phyloP scores from a whole-genome alignment of 2,888 invertebrate species.

The Pharmacophagus antenor region DNA sequence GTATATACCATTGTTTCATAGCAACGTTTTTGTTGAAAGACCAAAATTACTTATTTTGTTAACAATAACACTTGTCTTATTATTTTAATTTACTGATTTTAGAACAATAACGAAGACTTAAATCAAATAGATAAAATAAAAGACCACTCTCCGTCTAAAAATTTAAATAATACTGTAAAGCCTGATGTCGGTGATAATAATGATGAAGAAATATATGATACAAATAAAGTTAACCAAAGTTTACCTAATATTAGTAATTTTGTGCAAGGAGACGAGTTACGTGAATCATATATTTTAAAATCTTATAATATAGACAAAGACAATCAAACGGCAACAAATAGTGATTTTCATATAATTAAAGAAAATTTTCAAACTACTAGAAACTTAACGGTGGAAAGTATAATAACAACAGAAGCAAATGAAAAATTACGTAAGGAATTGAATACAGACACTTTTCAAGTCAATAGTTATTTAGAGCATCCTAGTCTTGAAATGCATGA shows the following conservation, averaged over 20 bases:
- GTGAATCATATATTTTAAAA: neutral
- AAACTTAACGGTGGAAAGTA: neutral
- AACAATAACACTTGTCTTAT: too few species aligned
- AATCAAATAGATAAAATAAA: neutral
- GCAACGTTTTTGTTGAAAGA: too few species aligned
- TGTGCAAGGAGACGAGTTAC: neutral
- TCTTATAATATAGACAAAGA: neutral
- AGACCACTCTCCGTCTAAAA: neutral
- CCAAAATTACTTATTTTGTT: too few species aligned
- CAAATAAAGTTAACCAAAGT: neutral
- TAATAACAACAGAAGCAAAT: neutral
- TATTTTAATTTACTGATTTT: neutral
- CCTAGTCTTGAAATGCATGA: neutral
- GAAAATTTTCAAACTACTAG: neutral
- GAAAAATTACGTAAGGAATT: neutral
- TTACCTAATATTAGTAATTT: neutral
- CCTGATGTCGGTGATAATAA: neutral
- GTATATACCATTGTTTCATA: too few species aligned
- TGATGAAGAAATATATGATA: neutral
- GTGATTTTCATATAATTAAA: neutral
- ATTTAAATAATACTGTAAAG: neutral
- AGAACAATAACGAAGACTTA: slow-evolving; percentile 7
- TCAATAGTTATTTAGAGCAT: neutral
- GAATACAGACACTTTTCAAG: neutral
- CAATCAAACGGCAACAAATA: neutral